Conservation (phyloP, 64 coral and sea anemone species). For the Exaiptasia diaphana region DNA sequence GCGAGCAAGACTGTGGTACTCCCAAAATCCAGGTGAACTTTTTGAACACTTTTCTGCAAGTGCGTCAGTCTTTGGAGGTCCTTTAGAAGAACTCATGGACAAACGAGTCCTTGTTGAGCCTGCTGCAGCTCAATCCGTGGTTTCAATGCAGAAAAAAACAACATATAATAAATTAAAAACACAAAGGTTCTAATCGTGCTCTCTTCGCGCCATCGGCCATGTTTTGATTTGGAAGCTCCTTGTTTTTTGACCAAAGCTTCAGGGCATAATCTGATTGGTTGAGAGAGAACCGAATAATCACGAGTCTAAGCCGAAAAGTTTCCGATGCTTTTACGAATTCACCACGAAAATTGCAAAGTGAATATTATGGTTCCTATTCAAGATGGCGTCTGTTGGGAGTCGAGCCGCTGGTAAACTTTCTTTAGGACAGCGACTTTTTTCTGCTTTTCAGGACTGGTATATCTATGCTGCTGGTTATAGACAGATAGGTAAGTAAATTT, state of each 20-base stretch:
- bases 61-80: not conserved
- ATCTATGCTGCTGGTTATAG: constrained; percentile 92
- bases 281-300: not conserved
- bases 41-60: constrained; percentile 33
- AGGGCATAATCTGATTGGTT: constrained; percentile 65
- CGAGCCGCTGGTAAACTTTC: constrained; percentile 60
- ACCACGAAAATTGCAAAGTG: not conserved
- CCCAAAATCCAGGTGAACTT: constrained; percentile 69
- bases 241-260: constrained; percentile 23
- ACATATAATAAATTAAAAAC: not conserved
- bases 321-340: constrained; percentile 5
- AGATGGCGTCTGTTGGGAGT: constrained; percentile 91
- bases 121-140: constrained; percentile 6
- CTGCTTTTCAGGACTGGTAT: constrained; percentile 94
- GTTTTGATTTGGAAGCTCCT: constrained; percentile 59
- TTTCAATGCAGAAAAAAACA: not conserved
- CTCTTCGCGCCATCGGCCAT: constrained; percentile 21
- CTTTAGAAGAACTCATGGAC: constrained; percentile 69
- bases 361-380: constrained; percentile 70
- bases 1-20: constrained; percentile 86
- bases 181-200: not conserved
- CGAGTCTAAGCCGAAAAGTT: not conserved
- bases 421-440: constrained; percentile 73
- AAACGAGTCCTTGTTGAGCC: not conserved
- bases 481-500: constrained; percentile 83